Conservation (phyloP, 2,888 invertebrate species). For the Tipula unca region DNA sequence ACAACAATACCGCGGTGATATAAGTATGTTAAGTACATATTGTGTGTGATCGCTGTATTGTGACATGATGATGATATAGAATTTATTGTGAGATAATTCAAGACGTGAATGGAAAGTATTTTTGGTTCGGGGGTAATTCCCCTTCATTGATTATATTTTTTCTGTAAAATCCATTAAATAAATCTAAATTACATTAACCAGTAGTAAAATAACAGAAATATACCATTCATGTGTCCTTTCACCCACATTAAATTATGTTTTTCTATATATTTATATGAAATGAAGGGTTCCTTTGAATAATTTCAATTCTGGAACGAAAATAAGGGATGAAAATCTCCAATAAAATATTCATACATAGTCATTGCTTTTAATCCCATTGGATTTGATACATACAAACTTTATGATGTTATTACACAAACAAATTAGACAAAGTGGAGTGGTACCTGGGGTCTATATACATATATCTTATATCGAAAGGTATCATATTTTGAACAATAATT, state of each 20-base stretch:
- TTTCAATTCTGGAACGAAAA: neutral
- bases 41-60: neutral
- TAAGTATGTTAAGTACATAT: neutral
- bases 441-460: neutral
- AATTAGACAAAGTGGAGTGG: neutral
- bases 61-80: neutral
- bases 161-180: neutral
- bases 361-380: neutral
- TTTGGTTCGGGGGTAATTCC: neutral
- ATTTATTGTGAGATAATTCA: neutral
- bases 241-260: neutral
- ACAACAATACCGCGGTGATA: neutral
- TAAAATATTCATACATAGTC: slow-evolving; percentile 14
- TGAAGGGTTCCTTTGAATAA: neutral
- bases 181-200: neutral
- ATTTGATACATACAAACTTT: neutral
- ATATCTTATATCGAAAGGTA: neutral
- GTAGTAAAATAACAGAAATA: neutral
- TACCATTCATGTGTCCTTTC: neutral
- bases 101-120: neutral
- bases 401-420: neutral
- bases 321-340: neutral
- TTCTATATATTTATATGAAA: neutral
- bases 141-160: neutral
- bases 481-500: neutral